Evolutionary conservation across 2,113 vertebrate species (phyloP).

Genomic region (Cebidichthys violaceus): DNA sequence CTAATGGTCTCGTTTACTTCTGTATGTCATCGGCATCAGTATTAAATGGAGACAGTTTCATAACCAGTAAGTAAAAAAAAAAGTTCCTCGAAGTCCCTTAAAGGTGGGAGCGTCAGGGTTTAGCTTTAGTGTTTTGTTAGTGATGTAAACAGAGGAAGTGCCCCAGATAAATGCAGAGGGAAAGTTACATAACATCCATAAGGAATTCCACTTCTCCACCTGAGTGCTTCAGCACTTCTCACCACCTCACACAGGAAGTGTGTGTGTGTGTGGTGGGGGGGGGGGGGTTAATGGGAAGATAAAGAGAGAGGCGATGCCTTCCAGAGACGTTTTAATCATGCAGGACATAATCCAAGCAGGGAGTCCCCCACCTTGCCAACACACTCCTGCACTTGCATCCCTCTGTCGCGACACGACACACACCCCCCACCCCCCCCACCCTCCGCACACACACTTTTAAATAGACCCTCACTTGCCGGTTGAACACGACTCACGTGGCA

Average conservation of each 20-base stretch:
- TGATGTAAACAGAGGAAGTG: conserved; percentile 5
- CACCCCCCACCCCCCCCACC: no score
- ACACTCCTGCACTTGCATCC: neutral
- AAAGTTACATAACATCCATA: conserved; percentile 48
- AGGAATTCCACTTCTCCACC: conserved; percentile 48
- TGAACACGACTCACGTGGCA: neutral
- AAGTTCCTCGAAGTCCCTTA: neutral
- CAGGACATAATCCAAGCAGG: conserved; percentile 53
- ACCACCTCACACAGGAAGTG: conserved; percentile 31
- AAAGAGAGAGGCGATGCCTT: conserved; percentile 16
- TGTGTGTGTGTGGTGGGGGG: no score
- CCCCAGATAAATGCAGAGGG: conserved; percentile 16
- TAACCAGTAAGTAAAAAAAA: neutral
- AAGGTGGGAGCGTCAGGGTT: neutral
- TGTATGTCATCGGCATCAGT: neutral
- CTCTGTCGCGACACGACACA: neutral
- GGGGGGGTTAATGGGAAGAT: conserved; percentile 36
- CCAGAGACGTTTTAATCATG: conserved; percentile 49
- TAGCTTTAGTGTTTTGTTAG: neutral
- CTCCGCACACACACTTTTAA: conserved; percentile 8
- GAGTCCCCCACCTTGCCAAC: conserved; percentile 33
- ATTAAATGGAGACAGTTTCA: neutral
- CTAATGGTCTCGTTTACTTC: neutral
- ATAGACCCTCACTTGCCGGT: neutral
- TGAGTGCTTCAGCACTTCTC: conserved; percentile 18